Percentiles rank a stretch among this genome's conserved stretches.
Conservation (phyloP, 2,113 vertebrate species). For the Phrynocephalus versicolor region DNA sequence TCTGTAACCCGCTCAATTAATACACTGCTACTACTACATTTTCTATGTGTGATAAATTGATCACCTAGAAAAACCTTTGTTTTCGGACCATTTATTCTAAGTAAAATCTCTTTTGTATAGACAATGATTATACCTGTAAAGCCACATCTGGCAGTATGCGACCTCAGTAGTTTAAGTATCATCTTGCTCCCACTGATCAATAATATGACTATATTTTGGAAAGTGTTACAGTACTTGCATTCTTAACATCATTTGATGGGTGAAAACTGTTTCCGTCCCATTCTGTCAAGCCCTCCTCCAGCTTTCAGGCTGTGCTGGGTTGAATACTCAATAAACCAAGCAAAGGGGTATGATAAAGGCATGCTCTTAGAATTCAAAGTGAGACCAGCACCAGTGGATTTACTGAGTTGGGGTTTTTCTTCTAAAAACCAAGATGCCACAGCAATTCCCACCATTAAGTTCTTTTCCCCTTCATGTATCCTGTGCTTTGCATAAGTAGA, state of each 20-base stretch:
- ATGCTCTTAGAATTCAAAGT: not conserved
- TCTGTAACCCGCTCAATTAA: not conserved
- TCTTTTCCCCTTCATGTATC: not conserved
- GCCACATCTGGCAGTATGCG: not conserved
- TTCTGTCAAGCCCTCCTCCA: not conserved
- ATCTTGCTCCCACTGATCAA: not conserved
- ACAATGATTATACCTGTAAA: not conserved
- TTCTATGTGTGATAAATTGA: not conserved
- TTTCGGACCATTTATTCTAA: not conserved
- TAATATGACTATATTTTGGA: not conserved
- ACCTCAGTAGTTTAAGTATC: not conserved
- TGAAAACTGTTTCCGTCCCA: not conserved
- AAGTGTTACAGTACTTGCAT: not conserved
- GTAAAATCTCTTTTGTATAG: not conserved
- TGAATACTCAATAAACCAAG: not conserved
- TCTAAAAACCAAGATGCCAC: conserved; percentile 4
- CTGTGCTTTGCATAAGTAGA: not conserved
- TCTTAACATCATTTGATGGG: not conserved
- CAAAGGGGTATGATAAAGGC: not conserved
- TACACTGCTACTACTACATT: not conserved
- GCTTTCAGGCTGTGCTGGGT: not conserved
- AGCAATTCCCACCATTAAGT: not conserved
- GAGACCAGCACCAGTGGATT: conserved; percentile 3
- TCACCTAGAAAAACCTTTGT: not conserved
- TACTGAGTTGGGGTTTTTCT: conserved; percentile 5